Evolutionary conservation across 35 echinoderm and acorn worm species (phyloP).

Genomic region (Strongylocentrotus purpuratus): DNA sequence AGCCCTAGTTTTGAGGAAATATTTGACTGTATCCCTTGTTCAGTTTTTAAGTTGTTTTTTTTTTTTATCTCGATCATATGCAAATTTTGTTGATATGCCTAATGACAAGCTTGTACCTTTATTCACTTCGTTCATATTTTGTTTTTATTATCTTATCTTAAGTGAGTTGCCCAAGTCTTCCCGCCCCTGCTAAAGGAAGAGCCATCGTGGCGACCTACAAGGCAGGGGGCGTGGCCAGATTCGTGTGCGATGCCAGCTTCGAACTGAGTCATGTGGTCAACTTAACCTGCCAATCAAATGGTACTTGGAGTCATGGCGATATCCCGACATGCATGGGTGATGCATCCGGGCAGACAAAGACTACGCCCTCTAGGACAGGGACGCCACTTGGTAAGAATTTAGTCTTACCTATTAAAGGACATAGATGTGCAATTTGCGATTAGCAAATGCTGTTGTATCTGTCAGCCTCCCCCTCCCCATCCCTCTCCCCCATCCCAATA

Average conservation of each 20-base stretch:
- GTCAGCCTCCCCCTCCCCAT: too few species aligned
- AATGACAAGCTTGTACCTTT: neutral
- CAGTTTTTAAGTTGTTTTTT: too few species aligned
- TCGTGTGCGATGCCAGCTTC: neutral
- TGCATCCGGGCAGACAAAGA: neutral
- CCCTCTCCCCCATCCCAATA: too few species aligned
- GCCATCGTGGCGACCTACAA: neutral
- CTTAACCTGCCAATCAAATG: neutral
- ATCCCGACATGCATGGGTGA: neutral
- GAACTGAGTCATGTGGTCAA: neutral
- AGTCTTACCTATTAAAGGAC: too few species aligned
- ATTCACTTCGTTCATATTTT: neutral
- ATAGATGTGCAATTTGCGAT: too few species aligned
- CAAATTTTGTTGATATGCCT: neutral
- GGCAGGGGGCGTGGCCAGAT: conserved; percentile 12
- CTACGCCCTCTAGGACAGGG: neutral
- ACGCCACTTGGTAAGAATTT: too few species aligned
- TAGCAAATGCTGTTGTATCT: too few species aligned
- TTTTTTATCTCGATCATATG: neutral
- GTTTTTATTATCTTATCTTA: neutral
- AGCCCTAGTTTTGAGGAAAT: too few species aligned
- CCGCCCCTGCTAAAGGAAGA: neutral
- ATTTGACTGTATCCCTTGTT: too few species aligned
- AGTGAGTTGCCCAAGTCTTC: conserved; percentile 8
- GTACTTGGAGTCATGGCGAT: conserved; percentile 24